Conservation (phyloP, 2,113 vertebrate species). For the Acrocephalus kingi region DNA sequence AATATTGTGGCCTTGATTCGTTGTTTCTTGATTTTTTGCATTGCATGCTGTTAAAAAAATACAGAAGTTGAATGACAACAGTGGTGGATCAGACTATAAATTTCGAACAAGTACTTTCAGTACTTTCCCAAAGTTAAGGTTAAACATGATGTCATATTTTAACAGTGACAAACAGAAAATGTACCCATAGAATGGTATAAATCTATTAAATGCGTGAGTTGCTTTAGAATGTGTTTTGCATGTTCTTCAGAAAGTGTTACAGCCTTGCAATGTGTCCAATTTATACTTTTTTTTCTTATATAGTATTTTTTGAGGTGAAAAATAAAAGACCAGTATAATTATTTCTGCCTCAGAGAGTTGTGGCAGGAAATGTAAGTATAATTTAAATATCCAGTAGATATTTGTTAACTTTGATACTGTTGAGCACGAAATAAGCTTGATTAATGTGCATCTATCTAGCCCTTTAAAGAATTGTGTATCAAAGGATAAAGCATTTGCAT, state of each 20-base stretch:
- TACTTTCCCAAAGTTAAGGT: neutral
- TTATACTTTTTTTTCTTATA: neutral
- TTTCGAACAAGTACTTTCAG: neutral
- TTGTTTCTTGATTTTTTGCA: neutral
- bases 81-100: neutral
- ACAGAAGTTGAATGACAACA: neutral
- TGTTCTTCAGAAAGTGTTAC: neutral
- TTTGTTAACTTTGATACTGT: neutral
- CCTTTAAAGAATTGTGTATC: neutral
- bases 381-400: neutral
- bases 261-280: neutral
- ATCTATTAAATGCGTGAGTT: neutral
- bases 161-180: neutral
- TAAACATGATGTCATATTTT: neutral
- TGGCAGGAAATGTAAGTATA: neutral
- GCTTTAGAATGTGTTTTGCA: neutral
- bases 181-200: neutral
- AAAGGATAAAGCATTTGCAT: neutral
- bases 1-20: neutral
- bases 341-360: neutral
- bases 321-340: neutral
- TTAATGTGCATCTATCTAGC: neutral
- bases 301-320: neutral
- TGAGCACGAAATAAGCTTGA: slow-evolving; percentile 6
- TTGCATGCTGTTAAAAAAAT: neutral